These are phyloP conservation scores for Eubucco bourcierii DNA, from an alignment of 2,113 vertebrate species.

Conservation along the genomic window DNA sequence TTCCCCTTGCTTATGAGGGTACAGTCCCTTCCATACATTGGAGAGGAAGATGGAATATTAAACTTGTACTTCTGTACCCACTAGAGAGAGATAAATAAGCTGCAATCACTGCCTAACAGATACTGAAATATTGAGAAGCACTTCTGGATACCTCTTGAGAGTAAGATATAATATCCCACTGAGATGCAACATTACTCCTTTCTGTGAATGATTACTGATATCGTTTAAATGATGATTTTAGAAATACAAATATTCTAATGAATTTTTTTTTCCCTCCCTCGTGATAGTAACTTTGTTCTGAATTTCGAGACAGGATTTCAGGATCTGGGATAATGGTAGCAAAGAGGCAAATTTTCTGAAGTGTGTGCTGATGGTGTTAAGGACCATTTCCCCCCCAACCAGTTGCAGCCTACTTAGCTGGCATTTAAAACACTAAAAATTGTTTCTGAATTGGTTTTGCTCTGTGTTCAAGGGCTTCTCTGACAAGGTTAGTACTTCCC, in stretches of 20 bases:
- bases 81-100: slow-evolving; percentile 55
- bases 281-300: neutral
- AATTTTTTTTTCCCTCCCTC: neutral
- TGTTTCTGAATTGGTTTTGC: neutral
- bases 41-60: slow-evolving; percentile 32
- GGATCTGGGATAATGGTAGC: neutral
- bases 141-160: slow-evolving; percentile 57
- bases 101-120: slow-evolving; percentile 57
- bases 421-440: neutral
- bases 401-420: neutral
- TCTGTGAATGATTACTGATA: slow-evolving; percentile 34
- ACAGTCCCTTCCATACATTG: neutral
- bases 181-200: slow-evolving; percentile 12
- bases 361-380: neutral
- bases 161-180: neutral
- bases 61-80: slow-evolving; percentile 13
- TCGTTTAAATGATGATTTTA: slow-evolving; percentile 19
- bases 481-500: slow-evolving; percentile 32
- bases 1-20: neutral
- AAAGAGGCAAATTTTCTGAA: slow-evolving; percentile 18
- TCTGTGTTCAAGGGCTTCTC: slow-evolving; percentile 50
- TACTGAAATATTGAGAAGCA: slow-evolving; percentile 61
- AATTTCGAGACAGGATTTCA: slow-evolving; percentile 1
- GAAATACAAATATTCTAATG: slow-evolving; percentile 36
- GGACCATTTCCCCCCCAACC: neutral